Evolutionary conservation across 2,888 invertebrate genomes (phyloP), one percentile per base, ranked within the genome.

Genomic region (Agonopterix subpropinquella): DNA sequence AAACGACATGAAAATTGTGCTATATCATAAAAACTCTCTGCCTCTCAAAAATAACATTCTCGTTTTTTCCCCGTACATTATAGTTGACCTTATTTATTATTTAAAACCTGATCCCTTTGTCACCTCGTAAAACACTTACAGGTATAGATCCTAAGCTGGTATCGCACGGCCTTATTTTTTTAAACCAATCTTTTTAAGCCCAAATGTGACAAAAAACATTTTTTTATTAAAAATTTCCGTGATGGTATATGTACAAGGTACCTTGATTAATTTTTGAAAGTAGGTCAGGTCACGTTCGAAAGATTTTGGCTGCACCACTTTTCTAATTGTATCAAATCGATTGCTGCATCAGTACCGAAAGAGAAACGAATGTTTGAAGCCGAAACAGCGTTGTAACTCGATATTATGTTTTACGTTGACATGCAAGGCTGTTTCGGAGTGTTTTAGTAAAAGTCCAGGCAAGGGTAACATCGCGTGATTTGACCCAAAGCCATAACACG

Each of bases 401-500:
- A 49, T 42, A 15, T 45, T 8, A 1, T 4, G 35, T 9, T 3
- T 36, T 11, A 0, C 7, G 10, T 4, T 5, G 36, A 15, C n/a
- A 42, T 11, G 15, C 10, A 10, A 2, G 13, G 11, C 11, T 2
- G 9, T 10, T 9, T 37, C 18, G 11, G 45, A 28, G 37, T 35
- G n/a, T 13, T n/a, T 11, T 42, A 13, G 48, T 49, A 39, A 15
- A 8, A 44, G 45, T 13, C 10, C n/a, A 11, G 36, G 46, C 36
- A 43, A 36, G 36, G 47, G 45, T 45, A 45, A 45, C 47, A 41
- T 51, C 45, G 51, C 51, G 51, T 51, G 51, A 45, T 48, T 45
- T 46, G 48, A 48, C 51, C 48, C 35, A 28, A 28, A 28, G 28
- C 28, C 28, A 28, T 28, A 28, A 28, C 28, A 28, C 28, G 28